Evolutionary conservation across 2,888 invertebrate genomes (phyloP).

Genomic region (Lymantria monacha): DNA sequence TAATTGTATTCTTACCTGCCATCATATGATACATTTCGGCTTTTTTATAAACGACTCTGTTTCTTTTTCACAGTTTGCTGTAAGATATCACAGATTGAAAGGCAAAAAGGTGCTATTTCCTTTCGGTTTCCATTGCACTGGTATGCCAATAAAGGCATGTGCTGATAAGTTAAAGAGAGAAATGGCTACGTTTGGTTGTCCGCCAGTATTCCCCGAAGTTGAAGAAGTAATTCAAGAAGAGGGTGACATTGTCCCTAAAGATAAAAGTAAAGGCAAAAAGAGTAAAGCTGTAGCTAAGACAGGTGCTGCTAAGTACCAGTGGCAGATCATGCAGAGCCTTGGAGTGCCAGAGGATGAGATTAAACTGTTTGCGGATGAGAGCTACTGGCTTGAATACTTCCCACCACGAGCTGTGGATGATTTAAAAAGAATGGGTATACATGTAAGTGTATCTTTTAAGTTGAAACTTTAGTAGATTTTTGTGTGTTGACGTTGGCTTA

Average conservation of each 20-base stretch:
- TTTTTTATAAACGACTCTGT: too few species aligned
- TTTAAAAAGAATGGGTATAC: conserved; percentile 93
- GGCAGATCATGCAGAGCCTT: conserved; percentile 98
- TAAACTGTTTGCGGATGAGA: conserved; percentile 92
- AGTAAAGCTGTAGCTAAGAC: conserved; percentile 97
- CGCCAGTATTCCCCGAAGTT: conserved; percentile 92
- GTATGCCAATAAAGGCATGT: conserved; percentile 99
- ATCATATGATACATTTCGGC: too few species aligned
- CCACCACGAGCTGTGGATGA: conserved; percentile 95
- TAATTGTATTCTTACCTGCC: too few species aligned
- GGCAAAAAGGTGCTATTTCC: conserved; percentile 97
- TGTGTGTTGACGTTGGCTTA: too few species aligned
- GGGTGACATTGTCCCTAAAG: conserved; percentile 84
- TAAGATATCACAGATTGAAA: conserved; percentile 94
- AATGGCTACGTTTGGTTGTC: conserved; percentile 94
- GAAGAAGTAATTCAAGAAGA: conserved; percentile 72
- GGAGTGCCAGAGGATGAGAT: conserved; percentile 96
- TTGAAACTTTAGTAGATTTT: neutral
- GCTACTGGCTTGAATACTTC: conserved; percentile 98
- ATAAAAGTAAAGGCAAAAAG: conserved; percentile 91
- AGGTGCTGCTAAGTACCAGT: conserved; percentile 95
- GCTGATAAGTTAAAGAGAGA: conserved; percentile 98
- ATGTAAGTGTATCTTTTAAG: conserved; percentile 81
- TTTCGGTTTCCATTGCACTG: conserved; percentile 99
- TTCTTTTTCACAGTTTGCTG: conserved; percentile 86